Evolutionary conservation across 2,888 invertebrate genomes (phyloP), one percentile per base, ranked within the genome.

Genomic region (Ommatoiulus sabulosus): DNA sequence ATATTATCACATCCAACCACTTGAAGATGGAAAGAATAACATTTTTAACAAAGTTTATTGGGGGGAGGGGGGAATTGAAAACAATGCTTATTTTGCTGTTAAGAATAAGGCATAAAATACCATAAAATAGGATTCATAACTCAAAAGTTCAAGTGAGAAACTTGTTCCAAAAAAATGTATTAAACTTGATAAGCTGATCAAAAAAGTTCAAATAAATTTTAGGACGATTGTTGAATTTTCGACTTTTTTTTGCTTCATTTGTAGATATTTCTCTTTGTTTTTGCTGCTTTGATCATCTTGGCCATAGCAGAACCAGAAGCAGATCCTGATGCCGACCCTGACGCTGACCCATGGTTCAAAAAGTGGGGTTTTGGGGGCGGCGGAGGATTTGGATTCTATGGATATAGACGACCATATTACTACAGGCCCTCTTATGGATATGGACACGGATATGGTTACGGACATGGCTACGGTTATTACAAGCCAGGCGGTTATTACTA

Each of bases 351-450:
- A 7, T 72, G 72, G 72, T 72, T 72, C 10, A 72, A 72, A 72
- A 72, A 72, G 10, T 72, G 72, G 72, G 72, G 72, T 24, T 52
- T 12, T 12, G 52, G 52, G 10, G 52, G 52, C 15, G 72, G 72
- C 3, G 72, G 72, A 24, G 72, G 72, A 24, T 72, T 72, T 72
- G 72, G 72, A 10, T 72, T 72, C 72, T 72, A 72, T 10, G 72
- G 72, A 72, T 72, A 72, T 24, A 72, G 72, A 72, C 72, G 24
- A 72, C 72, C 72, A 35, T 72, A 72, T 72, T 72, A 72, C 72
- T 72, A 72, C 24, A 72, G 72, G 72, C 72, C 72, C 24, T 24
- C 24, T 24, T 72, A 72, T 24, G 72, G 72, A 24, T 72, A 72
- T 24, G 72, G 72, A 8, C 24, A 72, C 10, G 24, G 72, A 72